Base-by-base conservation (phyloP, 1,140 invertebrate species). In the Phortica variegata region DNA sequence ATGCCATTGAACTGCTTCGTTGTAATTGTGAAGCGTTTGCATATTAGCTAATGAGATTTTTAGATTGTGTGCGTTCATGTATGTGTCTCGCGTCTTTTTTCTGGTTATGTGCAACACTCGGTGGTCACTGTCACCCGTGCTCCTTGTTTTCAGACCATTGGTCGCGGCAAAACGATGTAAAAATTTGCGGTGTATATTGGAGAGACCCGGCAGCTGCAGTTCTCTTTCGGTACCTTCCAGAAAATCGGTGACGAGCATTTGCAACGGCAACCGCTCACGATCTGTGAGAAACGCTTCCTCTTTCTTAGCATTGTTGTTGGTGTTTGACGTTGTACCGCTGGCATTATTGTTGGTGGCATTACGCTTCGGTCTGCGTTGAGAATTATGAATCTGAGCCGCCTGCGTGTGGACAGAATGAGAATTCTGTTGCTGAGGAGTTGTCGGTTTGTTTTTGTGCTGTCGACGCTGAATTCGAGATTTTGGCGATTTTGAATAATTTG, bases 51-150 rank as follows among this genome's bases (percentile, higher is more conserved):
- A 29, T 29, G 26, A 29, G 26, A 29, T 29, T 6, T 6, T 7
- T 29, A 12, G 6, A 29, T 12, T n/a, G n/a, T n/a, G n/a, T n/a
- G n/a, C n/a, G n/a, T n/a, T n/a, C n/a, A n/a, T n/a, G n/a, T n/a
- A n/a, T n/a, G n/a, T n/a, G n/a, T n/a, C n/a, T 23, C 36, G n/a
- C 5, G 26, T 31, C 31, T 50, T 51, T 10, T 41, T 47, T 3
- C 54, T 52, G 2, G n/a, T 52, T 7, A 73, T 43, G 21, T 47
- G 49, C 0, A 73, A 39, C 12, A 65, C 52, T 1, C 70, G 62
- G 2, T 49, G 38, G 1, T 49, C 43, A 0, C 7, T 38, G 4
- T n/a, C 37, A 8, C 58, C 61, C 45, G 53, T 54, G 23, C 69
- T 73, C 18, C 37, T 26, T 7, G 62, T 53, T 42, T 57, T 61